Percentiles rank a stretch among this genome's conserved stretches.
Evolutionary conservation across 2,797 vertebrate genomes (phyloP).

Genomic region (Onychomys arenicola): DNA sequence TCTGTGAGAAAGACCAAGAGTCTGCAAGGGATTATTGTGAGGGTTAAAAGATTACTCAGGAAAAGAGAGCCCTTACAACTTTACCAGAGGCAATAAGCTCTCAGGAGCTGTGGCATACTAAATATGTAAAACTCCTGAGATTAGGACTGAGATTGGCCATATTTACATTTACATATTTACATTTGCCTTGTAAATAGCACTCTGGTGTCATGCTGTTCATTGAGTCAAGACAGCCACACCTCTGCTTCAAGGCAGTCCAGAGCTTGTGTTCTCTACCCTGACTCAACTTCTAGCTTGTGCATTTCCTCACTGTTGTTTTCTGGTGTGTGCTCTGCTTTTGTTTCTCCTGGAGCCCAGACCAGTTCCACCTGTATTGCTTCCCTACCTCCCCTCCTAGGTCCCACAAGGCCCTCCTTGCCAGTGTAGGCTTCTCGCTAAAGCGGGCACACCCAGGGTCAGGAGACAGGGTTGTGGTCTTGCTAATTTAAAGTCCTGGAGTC

Average conservation of each 20-base stretch:
- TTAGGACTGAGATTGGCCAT: background rate
- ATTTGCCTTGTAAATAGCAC: background rate
- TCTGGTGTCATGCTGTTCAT: background rate
- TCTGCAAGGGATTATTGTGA: background rate
- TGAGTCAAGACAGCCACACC: slow-evolving; percentile 38
- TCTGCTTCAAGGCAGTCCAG: background rate
- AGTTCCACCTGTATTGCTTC: background rate
- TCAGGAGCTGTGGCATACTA: background rate
- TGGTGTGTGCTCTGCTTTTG: background rate
- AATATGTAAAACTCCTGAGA: background rate
- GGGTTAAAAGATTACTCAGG: background rate
- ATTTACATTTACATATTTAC: background rate
- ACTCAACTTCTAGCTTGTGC: background rate
- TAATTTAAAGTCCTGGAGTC: background rate
- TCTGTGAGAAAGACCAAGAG: background rate
- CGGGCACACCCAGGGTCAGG: background rate
- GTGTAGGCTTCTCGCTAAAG: background rate
- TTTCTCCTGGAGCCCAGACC: background rate
- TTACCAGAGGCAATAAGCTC: background rate
- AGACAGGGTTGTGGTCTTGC: background rate
- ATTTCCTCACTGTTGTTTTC: slow-evolving; percentile 1
- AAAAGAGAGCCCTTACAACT: background rate
- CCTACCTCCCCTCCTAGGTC: background rate
- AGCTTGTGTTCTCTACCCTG: background rate
- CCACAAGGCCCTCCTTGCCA: background rate